Evolutionary conservation across 2,888 invertebrate genomes (phyloP).

Genomic region (Malthinus seriepunctatus): DNA sequence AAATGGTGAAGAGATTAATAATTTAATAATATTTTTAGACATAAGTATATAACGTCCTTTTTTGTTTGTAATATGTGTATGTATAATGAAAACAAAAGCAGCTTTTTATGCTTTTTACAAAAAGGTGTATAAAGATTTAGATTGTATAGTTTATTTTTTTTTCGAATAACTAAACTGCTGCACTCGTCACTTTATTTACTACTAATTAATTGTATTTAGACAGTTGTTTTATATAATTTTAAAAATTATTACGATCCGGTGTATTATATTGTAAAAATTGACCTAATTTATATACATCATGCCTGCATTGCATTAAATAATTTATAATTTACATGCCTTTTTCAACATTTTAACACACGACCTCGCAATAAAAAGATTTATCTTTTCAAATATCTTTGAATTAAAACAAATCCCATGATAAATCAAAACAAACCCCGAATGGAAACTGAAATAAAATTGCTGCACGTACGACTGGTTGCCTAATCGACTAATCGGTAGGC

Average conservation of each 20-base stretch:
- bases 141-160: conserved; percentile 33
- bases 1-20: conserved; percentile 34
- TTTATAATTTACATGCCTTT: conserved; percentile 20
- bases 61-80: conserved; percentile 41
- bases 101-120: conserved; percentile 40
- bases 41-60: conserved; percentile 41
- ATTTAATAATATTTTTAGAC: conserved; percentile 36
- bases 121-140: conserved; percentile 36
- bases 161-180: conserved; percentile 24
- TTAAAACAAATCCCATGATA: too few species aligned
- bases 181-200: conserved; percentile 27
- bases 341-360: neutral
- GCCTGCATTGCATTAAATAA: conserved; percentile 48
- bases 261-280: conserved; percentile 52
- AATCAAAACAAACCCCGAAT: too few species aligned
- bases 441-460: too few species aligned
- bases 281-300: conserved; percentile 52
- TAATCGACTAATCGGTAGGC: too few species aligned
- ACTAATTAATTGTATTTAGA: conserved; percentile 26
- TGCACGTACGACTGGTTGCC: too few species aligned
- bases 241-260: conserved; percentile 32
- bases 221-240: conserved; percentile 9
- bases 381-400: too few species aligned
- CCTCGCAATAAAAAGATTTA: neutral
- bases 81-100: conserved; percentile 44